A percentile compares a stretch with the other conserved stretches of the same genome.
Conservation (phyloP, 1,140 invertebrate species). For the Drosophila kepulauana region DNA sequence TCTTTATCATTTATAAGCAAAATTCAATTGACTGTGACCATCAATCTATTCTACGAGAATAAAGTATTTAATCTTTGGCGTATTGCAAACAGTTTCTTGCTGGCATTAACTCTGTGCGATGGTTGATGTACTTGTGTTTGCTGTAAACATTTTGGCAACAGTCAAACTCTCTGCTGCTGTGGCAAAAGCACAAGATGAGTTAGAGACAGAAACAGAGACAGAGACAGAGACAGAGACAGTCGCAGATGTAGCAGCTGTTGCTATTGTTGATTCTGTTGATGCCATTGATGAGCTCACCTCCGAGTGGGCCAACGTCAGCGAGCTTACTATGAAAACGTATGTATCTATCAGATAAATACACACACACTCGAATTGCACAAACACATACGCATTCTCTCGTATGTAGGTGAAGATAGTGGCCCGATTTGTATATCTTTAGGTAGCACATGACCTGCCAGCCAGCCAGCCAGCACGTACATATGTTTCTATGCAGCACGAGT, state of each 20-base stretch:
- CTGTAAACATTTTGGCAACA: not conserved
- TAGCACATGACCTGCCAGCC: conserved; percentile 58
- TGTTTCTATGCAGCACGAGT: conserved; percentile 31
- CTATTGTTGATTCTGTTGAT: conserved; percentile 46
- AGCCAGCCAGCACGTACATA: not conserved
- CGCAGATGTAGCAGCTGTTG: conserved; percentile 14
- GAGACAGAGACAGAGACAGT: not conserved
- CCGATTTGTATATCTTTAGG: conserved; percentile 51
- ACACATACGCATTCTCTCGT: not conserved
- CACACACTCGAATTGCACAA: conserved; percentile 1
- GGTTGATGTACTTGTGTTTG: not conserved
- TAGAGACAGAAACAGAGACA: not conserved
- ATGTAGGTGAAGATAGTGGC: conserved; percentile 40
- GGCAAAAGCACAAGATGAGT: not conserved
- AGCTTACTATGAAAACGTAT: conserved; percentile 18
- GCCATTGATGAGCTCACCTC: conserved; percentile 70
- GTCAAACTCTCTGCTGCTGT: not conserved
- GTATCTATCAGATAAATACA: not conserved
- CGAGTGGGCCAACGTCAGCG: conserved; percentile 24
- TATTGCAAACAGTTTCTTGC: not conserved
- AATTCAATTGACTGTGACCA: too few species aligned
- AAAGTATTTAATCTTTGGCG: not conserved
- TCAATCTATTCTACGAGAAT: too few species aligned
- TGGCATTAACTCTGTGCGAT: not conserved
- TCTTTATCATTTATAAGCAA: too few species aligned